phyloP scores from a whole-genome alignment of 1,140 invertebrate species.

The Bombus terrestris region DNA sequence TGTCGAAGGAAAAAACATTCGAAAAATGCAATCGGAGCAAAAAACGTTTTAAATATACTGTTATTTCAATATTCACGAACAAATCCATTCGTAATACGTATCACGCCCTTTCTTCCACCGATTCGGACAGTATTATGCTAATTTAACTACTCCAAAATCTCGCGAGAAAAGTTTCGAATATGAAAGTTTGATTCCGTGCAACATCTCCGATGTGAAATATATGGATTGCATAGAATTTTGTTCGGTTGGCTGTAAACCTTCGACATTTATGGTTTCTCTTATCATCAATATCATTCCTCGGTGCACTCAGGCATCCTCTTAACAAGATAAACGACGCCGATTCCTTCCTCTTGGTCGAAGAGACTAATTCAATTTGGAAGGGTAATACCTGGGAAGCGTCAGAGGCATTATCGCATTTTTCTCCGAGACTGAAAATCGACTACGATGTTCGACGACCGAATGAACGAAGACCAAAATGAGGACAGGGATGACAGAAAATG shows the following conservation, averaged over 20 bases:
- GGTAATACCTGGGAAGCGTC: conserved; percentile 49
- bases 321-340: conserved; percentile 47
- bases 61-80: neutral
- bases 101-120: too few species aligned
- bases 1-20: neutral
- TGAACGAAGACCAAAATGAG: neutral
- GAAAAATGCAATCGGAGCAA: neutral
- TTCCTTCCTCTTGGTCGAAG: conserved; percentile 17
- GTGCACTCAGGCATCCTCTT: neutral
- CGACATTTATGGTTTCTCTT: neutral
- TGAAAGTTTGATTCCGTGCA: neutral
- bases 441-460: conserved; percentile 6
- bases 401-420: conserved; percentile 53
- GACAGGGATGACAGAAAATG: neutral
- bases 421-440: conserved; percentile 37
- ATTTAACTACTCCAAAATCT: neutral
- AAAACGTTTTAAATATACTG: neutral
- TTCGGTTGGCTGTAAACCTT: neutral
- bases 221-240: neutral
- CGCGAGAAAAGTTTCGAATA: neutral
- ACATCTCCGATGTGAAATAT: too few species aligned
- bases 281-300: conserved; percentile 7
- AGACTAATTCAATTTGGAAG: conserved; percentile 52
- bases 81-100: neutral
- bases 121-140: neutral